These are phyloP conservation scores for Alcedo atthis DNA, from an alignment of 2,797 vertebrate genomes.

Conservation along the genomic window DNA sequence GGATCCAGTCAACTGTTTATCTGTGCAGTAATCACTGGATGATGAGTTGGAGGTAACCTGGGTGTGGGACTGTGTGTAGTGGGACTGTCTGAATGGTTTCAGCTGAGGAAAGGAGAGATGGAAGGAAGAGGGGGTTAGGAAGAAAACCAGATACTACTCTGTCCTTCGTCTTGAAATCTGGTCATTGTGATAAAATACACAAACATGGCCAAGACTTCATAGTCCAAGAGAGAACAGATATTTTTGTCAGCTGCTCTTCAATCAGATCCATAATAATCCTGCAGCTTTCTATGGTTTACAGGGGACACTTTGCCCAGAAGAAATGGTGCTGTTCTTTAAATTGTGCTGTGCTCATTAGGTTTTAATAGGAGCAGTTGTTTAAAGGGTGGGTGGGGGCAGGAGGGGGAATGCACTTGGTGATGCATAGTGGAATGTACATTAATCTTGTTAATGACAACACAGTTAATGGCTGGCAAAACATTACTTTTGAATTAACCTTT, in stretches of 20 bases:
- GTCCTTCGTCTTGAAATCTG: conserved; percentile 65
- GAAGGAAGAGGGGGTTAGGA: conserved; percentile 39
- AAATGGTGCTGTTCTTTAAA: conserved; percentile 65
- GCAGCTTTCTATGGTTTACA: conserved; percentile 63
- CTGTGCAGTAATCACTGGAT: conserved; percentile 23
- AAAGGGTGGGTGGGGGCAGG: conserved; percentile 55
- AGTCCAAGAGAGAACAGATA: conserved; percentile 16
- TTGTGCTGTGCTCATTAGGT: conserved; percentile 73
- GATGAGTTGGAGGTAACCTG: conserved; percentile 33
- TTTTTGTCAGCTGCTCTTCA: conserved; percentile 45
- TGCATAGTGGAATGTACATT: conserved; percentile 77
- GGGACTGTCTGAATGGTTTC: conserved; percentile 24
- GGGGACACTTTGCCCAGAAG: conserved; percentile 43
- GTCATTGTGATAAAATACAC: conserved; percentile 58
- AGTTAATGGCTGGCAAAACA: conserved; percentile 79
- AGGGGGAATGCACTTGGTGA: conserved; percentile 66
- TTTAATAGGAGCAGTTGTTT: conserved; percentile 79
- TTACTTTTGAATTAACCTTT: conserved; percentile 76
- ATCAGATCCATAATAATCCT: conserved; percentile 63
- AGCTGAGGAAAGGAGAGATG: conserved; percentile 19
- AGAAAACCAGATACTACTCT: conserved; percentile 63
- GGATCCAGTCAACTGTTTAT: conserved; percentile 48
- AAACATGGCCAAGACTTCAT: conserved; percentile 32
- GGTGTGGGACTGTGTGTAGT: neutral
- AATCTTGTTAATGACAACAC: conserved; percentile 79